These are phyloP conservation scores for Stenurella melanura DNA, from an alignment of 2,888 invertebrate species.

Conservation along the genomic window DNA sequence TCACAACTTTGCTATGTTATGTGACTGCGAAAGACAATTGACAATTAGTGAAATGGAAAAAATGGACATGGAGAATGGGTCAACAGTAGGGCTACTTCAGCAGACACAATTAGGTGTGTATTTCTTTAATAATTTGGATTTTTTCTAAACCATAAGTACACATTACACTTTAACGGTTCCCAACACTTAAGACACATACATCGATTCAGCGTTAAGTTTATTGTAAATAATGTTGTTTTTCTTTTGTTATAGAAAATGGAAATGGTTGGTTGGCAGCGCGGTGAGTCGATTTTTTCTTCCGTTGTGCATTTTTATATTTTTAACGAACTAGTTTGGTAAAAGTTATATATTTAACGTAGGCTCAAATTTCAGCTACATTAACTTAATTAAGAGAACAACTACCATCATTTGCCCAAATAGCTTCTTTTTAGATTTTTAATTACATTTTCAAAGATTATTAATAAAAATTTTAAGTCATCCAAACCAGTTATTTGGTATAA, in stretches of 20 bases:
- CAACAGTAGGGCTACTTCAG: not conserved
- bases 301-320: slow-evolving; percentile 24
- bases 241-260: slow-evolving; percentile 8
- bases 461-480: too few relatives aligned
- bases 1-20: not conserved
- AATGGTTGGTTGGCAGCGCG: slow-evolving; percentile 7
- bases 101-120: not conserved
- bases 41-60: not conserved
- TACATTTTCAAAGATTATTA: not conserved
- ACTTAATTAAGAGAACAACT: not conserved
- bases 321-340: slow-evolving; percentile 12
- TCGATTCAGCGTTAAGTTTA: too few relatives aligned
- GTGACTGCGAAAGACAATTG: not conserved
- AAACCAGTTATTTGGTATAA: too few relatives aligned
- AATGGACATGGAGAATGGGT: not conserved
- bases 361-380: not conserved
- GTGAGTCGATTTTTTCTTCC: slow-evolving; percentile 18
- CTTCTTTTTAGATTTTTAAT: not conserved
- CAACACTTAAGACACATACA: not conserved
- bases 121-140: not conserved
- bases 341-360: not conserved
- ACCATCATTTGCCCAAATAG: not conserved
- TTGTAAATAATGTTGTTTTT: not conserved
- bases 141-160: not conserved
- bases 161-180: not conserved